Evolutionary conservation across 2,113 vertebrate species (phyloP), one percentile per base, ranked within the genome.

Genomic region (Cygnus buccinator): DNA sequence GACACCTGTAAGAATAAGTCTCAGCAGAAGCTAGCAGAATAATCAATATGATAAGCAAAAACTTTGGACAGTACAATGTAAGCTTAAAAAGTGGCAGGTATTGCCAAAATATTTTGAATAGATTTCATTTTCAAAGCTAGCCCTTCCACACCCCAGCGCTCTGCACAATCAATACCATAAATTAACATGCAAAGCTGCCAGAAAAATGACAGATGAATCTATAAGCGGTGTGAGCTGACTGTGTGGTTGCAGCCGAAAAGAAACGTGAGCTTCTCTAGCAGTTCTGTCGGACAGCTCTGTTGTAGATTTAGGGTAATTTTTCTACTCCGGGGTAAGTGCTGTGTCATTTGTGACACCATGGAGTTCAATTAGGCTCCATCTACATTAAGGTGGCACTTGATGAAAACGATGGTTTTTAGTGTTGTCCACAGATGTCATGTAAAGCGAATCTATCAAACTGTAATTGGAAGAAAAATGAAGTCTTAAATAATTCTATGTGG

Each of bases 121-220:
- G 18, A 67, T 92, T 93, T 89, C 21, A 58, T 44, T 93, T 95
- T 93, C 61, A 85, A 77, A 84, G 61, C 39, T 75, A 80, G 77
- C 55, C 37, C 16, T 83, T 74, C 41, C 15, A 73, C 41, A 78
- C 26, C 31, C 17, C 48, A 67, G 59, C 52, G 61, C 39, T 85
- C 83, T 94, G 44, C 54, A 44, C 3, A 8, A 68, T 84, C 77
- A 37, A 39, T 86, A 76, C 16, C 37, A 39, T 39, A 87, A 93
- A 93, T 92, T 94, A 91, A 84, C 71, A 95, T 78, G 68, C 75
- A 95, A 95, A 89, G 25, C 20, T 91, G 77, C 26, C 54, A 62
- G 88, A 62, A 89, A 83, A 62, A 68, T 86, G 31, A 41, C n/a
- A 72, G 68, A 84, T 48, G 50, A 86, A 52, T 88, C 44, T 66